A percentile compares a stretch with the other conserved stretches of the same genome.
These are phyloP conservation scores for Lepidocolaptes lacrymiger DNA, from an alignment of 2,797 vertebrate species.

Conservation along the genomic window DNA sequence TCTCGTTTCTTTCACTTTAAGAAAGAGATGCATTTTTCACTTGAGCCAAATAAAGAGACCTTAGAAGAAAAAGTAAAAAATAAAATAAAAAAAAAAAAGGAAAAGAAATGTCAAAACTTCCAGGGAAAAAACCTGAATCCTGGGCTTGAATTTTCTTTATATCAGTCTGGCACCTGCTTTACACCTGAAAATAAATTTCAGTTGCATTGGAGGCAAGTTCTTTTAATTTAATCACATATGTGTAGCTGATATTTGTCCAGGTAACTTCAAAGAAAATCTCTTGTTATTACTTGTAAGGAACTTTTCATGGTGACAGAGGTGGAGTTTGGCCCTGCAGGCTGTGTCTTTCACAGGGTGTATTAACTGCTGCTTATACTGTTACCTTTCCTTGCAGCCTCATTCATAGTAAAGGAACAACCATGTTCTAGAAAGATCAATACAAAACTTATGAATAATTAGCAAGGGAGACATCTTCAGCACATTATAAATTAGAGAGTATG, in stretches of 20 bases:
- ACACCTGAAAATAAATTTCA: background rate
- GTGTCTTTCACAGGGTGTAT: background rate
- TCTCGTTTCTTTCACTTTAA: background rate
- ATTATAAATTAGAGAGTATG: background rate
- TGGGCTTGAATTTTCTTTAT: background rate
- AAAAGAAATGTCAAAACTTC: background rate
- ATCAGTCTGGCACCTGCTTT: background rate
- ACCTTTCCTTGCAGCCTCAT: background rate
- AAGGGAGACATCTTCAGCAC: background rate
- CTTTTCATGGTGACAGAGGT: background rate
- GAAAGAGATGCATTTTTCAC: background rate
- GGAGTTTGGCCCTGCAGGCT: background rate
- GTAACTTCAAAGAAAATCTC: background rate
- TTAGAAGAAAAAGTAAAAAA: background rate
- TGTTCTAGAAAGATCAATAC: constrained; percentile 11
- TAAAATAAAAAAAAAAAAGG: background rate
- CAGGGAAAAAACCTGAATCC: background rate
- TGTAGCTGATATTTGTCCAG: too few relatives aligned
- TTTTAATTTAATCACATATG: background rate
- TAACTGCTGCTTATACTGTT: background rate
- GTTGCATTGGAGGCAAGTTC: background rate
- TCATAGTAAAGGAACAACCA: background rate
- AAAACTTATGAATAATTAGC: background rate
- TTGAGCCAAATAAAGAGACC: background rate
- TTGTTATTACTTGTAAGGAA: background rate